Base-by-base conservation (phyloP, 30 jellyfish, hydroid and myxozoan genomes). In the Chrysaora quinquecirrha region DNA sequence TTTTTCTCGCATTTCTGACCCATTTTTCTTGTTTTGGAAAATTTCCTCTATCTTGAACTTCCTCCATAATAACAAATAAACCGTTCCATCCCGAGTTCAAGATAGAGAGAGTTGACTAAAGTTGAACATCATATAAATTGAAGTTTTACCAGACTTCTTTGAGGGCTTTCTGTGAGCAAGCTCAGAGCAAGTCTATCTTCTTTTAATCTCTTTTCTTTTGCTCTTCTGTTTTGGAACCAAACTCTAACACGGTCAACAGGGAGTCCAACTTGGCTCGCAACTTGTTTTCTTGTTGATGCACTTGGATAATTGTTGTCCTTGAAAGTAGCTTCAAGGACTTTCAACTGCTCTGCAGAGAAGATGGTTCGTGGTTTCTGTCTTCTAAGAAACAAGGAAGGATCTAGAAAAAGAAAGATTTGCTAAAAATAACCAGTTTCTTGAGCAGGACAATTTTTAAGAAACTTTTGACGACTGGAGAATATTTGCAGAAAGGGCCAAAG, bases 221-320 rank as follows among this genome's bases (percentile, higher is more conserved):
- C 99, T 47, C 96, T 48, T 21, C 99, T 72, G 70, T 94, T 94
- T 61, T 94, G 99, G 78, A 76, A 94, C 99, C 99, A 94, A 28
- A 94, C 93, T 18, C 96, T 80, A 24, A 94, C 96, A 12, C 97
- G 86, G 64, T 94, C 99, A 29, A 82, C 82, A 0, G 96, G 93
- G 16, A 94, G 77, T 35, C 54, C 90, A 9, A 87, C 80, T 33
- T 58, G 65, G 38, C 84, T 72, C 3, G 99, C 97, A n/a, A 94
- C 89, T 43, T 62, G 82, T 54, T 80, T 84, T 43, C 96, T 74
- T 52, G 91, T 83, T 19, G 85, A 70, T 16, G 95, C 88, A 58
- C 87, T 80, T 22, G 99, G 99, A 72, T 82, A 74, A 50, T 64
- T 87, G 80, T 88, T 74, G 48, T 56, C 93, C 60, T 87, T 84